phyloP scores from a whole-genome alignment of 1,140 invertebrate genomes.

The Teleopsis dalmanni region DNA sequence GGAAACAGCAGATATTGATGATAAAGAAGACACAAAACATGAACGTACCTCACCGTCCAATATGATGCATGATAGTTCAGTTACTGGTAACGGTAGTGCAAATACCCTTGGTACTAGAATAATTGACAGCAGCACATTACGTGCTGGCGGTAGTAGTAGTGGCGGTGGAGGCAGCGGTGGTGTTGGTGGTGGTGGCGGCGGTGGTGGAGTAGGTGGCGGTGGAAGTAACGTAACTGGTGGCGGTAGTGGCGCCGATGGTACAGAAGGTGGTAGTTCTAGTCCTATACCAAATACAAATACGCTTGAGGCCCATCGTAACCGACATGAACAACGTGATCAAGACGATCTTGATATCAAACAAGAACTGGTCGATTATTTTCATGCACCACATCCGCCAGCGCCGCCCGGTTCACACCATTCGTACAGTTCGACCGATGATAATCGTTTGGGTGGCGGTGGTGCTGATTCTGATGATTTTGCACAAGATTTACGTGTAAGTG shows the following conservation, averaged over 20 bases:
- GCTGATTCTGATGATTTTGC: slow-evolving; percentile 23
- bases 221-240: slow-evolving; percentile 15
- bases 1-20: slow-evolving; percentile 39
- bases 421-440: slow-evolving; percentile 38
- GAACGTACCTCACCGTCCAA: slow-evolving; percentile 26
- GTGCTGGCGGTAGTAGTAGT: slow-evolving; percentile 11
- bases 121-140: slow-evolving; percentile 1
- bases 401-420: slow-evolving; percentile 38
- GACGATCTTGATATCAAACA: slow-evolving; percentile 36
- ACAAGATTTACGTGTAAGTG: slow-evolving; percentile 34
- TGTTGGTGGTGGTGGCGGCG: slow-evolving; percentile 9
- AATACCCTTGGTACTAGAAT: too few species aligned
- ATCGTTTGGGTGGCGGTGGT: slow-evolving; percentile 12
- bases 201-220: slow-evolving; percentile 10
- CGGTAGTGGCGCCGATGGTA: slow-evolving; percentile 10
- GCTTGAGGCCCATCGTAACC: slow-evolving; percentile 39
- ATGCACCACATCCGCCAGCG: slow-evolving; percentile 25
- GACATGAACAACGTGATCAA: slow-evolving; percentile 14
- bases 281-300: slow-evolving; percentile 40
- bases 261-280: slow-evolving; percentile 37
- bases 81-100: slow-evolving; percentile 1
- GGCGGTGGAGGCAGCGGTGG: slow-evolving; percentile 5
- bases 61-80: background rate
- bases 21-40: slow-evolving; percentile 33
- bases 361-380: slow-evolving; percentile 37